Percentiles rank a stretch among this genome's conserved stretches.
These are phyloP conservation scores for Lissonota sp. DNA, from an alignment of 2,888 invertebrate species.

Conservation along the genomic window DNA sequence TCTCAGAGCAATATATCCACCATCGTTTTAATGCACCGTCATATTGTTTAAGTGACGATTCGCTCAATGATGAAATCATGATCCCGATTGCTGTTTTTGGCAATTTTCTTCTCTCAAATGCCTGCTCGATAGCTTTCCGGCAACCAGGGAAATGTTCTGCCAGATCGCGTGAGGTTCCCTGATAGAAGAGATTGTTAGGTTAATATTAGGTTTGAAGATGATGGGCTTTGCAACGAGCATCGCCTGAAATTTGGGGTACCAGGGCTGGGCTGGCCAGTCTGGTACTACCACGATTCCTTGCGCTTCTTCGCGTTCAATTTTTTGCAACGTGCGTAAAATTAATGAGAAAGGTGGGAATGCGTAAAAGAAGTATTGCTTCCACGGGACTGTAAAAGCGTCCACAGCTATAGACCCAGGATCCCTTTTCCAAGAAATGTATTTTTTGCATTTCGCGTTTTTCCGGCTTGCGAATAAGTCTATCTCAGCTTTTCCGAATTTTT, in stretches of 20 bases:
- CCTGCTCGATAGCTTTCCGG: constrained; percentile 66
- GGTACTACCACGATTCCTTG: constrained; percentile 47
- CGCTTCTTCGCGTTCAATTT: constrained; percentile 46
- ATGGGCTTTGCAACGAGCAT: constrained; percentile 35
- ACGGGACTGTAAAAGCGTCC: constrained; percentile 48
- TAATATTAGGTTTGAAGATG: constrained; percentile 18
- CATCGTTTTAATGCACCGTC: constrained; percentile 37
- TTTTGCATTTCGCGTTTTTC: constrained; percentile 38
- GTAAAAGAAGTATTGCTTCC: constrained; percentile 30
- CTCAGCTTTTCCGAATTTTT: constrained; percentile 27
- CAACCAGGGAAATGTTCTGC: constrained; percentile 38
- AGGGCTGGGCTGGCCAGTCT: constrained; percentile 49
- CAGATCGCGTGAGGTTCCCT: constrained; percentile 67
- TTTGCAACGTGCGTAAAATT: constrained; percentile 35
- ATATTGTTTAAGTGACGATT: constrained; percentile 44
- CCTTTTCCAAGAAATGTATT: constrained; percentile 38
- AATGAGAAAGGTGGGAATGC: constrained; percentile 34
- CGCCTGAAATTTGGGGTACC: constrained; percentile 48
- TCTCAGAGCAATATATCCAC: too few relatives aligned
- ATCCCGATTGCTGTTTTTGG: constrained; percentile 50
- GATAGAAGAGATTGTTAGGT: constrained; percentile 55
- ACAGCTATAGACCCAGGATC: constrained; percentile 32
- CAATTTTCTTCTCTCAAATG: constrained; percentile 53
- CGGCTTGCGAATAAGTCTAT: constrained; percentile 43
- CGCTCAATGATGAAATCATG: constrained; percentile 23